These are phyloP conservation scores for Coluber constrictor DNA, from an alignment of 2,797 vertebrate species.

Conservation along the genomic window DNA sequence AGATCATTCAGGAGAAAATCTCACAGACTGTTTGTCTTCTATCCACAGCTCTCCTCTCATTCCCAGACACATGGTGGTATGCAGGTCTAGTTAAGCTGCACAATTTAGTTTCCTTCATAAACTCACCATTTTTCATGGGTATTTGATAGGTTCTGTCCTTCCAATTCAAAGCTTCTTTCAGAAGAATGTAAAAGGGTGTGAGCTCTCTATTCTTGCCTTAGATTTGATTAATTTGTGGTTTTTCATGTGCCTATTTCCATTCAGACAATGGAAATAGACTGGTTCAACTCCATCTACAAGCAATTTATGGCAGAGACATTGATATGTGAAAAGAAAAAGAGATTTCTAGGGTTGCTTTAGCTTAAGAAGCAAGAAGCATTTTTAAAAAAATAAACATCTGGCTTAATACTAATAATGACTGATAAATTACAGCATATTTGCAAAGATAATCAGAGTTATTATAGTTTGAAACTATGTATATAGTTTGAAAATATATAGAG, in stretches of 20 bases:
- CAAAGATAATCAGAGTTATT: neutral
- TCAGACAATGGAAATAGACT: conserved; percentile 85
- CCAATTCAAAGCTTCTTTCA: conserved; percentile 77
- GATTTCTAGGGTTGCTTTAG: conserved; percentile 49
- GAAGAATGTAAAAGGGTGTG: conserved; percentile 72
- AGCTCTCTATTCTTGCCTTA: conserved; percentile 77
- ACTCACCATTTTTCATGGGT: conserved; percentile 77
- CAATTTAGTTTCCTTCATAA: conserved; percentile 70
- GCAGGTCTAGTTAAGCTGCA: conserved; percentile 67
- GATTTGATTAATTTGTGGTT: conserved; percentile 93
- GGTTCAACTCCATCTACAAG: conserved; percentile 83
- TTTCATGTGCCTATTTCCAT: conserved; percentile 77
- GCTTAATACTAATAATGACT: conserved; percentile 31
- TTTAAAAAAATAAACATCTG: neutral
- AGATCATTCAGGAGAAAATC: conserved; percentile 78
- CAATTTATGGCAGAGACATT: conserved; percentile 71
- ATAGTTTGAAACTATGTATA: too few species aligned
- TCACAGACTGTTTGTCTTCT: conserved; percentile 76
- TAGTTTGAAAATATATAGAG: neutral
- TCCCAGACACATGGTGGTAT: conserved; percentile 66
- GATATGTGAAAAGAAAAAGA: conserved; percentile 54
- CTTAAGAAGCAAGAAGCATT: conserved; percentile 30
- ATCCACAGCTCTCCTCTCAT: conserved; percentile 50
- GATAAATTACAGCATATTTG: conserved; percentile 28
- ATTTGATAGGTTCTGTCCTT: conserved; percentile 74